Conservation (phyloP, 2,888 invertebrate species). For the Acrocyrtus sp. region DNA sequence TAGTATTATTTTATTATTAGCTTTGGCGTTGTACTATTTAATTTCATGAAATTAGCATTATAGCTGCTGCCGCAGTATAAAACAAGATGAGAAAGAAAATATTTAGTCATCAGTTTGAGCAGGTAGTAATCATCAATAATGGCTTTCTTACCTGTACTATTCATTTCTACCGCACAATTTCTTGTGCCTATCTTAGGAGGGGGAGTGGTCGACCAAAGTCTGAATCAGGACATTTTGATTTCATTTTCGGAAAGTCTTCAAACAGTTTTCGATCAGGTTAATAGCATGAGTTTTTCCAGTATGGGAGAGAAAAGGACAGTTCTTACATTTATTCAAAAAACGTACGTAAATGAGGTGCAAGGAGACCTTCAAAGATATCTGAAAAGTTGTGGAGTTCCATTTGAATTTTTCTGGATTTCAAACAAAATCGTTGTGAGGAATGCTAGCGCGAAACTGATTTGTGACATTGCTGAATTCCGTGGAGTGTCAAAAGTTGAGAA, state of each 20-base stretch:
- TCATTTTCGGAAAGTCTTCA: slow-evolving; percentile 23
- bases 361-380: not conserved
- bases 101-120: too few relatives aligned
- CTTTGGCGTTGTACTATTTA: too few relatives aligned
- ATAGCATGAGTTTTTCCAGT: slow-evolving; percentile 12
- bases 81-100: too few relatives aligned
- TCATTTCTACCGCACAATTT: too few relatives aligned
- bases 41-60: too few relatives aligned
- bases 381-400: slow-evolving; percentile 2
- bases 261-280: slow-evolving; percentile 14
- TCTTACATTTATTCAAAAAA: not conserved
- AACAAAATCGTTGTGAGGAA: slow-evolving; percentile 15
- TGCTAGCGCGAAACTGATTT: not conserved
- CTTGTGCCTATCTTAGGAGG: too few relatives aligned
- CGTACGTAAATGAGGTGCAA: not conserved
- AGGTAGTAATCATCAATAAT: too few relatives aligned
- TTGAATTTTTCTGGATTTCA: slow-evolving; percentile 29
- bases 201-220: slow-evolving; percentile 18
- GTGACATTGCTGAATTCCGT: slow-evolving; percentile 1
- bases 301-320: slow-evolving; percentile 5
- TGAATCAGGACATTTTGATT: slow-evolving; percentile 35
- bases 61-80: too few relatives aligned
- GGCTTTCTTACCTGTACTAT: too few relatives aligned
- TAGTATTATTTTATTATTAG: too few relatives aligned
- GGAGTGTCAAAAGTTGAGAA: slow-evolving; percentile 21